phyloP scores from a whole-genome alignment of 2,113 vertebrate species.

The Miniopterus natalensis region DNA sequence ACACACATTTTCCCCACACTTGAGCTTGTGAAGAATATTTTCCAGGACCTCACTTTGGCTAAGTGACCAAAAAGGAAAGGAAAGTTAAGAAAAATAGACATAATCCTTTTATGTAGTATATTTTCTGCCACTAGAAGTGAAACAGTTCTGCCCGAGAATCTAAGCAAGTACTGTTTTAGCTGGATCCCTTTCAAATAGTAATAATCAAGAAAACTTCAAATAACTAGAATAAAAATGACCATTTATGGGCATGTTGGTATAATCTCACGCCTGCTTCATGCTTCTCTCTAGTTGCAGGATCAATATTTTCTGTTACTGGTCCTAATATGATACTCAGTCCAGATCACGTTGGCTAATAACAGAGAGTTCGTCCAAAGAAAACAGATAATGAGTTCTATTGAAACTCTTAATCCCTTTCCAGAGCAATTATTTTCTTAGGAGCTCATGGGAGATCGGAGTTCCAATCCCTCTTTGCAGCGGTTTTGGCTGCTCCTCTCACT shows the following conservation, averaged over 20 bases:
- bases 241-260: constrained; percentile 41
- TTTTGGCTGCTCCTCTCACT: constrained; percentile 1
- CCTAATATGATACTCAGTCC: not conserved
- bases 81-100: constrained; percentile 76
- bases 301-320: constrained; percentile 66
- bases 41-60: constrained; percentile 69
- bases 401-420: constrained; percentile 66
- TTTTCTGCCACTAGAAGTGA: constrained; percentile 74
- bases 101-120: constrained; percentile 55
- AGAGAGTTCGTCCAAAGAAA: constrained; percentile 69
- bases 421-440: constrained; percentile 60
- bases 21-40: constrained; percentile 67
- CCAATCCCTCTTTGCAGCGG: not conserved
- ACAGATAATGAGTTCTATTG: constrained; percentile 57
- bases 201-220: constrained; percentile 70
- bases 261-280: not conserved
- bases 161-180: constrained; percentile 71
- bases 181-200: constrained; percentile 72
- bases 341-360: not conserved
- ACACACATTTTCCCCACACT: not conserved
- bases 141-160: constrained; percentile 68
- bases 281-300: constrained; percentile 53
- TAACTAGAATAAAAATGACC: constrained; percentile 52
- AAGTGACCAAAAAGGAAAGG: constrained; percentile 65
- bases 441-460: constrained; percentile 32